Percentiles rank a stretch among this genome's conserved stretches.
phyloP scores from a whole-genome alignment of 2,888 invertebrate species.

The Suillia variegata region DNA sequence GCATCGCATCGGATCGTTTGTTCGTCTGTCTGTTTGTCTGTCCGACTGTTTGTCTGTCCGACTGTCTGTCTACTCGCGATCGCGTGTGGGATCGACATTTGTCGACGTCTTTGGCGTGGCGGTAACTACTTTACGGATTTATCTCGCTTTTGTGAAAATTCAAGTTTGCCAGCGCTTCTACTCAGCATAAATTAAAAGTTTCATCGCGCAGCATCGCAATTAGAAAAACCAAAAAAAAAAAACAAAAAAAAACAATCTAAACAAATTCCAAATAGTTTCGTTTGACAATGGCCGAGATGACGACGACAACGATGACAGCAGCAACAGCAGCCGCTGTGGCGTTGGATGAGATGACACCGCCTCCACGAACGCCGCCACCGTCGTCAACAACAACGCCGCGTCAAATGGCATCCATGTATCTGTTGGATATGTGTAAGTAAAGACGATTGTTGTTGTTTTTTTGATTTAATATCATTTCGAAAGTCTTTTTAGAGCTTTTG shows the following conservation, averaged over 20 bases:
- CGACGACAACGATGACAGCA: background rate
- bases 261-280: background rate
- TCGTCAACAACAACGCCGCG: conserved; percentile 41
- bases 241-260: too few relatives aligned
- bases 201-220: too few relatives aligned
- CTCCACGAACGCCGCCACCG: conserved; percentile 3
- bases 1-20: too few relatives aligned
- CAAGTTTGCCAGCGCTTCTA: background rate
- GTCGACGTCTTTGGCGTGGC: too few relatives aligned
- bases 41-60: too few relatives aligned
- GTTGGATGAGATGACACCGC: conserved; percentile 25
- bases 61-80: too few relatives aligned
- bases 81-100: too few relatives aligned
- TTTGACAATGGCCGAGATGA: background rate
- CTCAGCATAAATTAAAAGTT: background rate
- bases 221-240: too few relatives aligned
- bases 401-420: conserved; percentile 50
- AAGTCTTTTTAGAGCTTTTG: too few relatives aligned
- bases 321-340: background rate
- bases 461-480: background rate
- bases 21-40: too few relatives aligned
- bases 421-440: conserved; percentile 47
- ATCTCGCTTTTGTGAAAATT: too few relatives aligned
- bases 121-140: too few relatives aligned
- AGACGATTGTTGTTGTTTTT: background rate